Base-by-base conservation (phyloP, 1,140 invertebrate genomes). In the Ganaspis sp. region DNA sequence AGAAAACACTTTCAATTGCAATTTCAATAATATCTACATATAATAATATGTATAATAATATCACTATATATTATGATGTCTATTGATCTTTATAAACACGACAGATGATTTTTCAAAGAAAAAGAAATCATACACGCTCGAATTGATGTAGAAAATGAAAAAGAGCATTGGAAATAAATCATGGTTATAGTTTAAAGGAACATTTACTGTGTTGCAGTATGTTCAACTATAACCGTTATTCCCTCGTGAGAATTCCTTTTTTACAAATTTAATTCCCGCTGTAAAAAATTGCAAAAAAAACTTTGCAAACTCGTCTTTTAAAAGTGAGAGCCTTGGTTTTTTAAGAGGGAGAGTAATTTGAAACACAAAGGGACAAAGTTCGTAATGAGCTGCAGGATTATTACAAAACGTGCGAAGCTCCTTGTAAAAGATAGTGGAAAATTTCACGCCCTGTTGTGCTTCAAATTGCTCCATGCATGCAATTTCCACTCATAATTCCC, bases 1-100 rank as follows among this genome's bases (percentile, higher is more conserved):
- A 76, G 37, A 64, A 64, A 45, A 26, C 15, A n/a, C 23, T 19
- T 11, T 64, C 19, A 71, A n/a, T 23, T 49, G 34, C 74, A 37
- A 40, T 38, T 17, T n/a, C 40, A 19, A 40, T 37, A 34, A 26
- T 29, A 72, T 34, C 38, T n/a, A n/a, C n/a, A n/a, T n/a, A n/a
- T n/a, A n/a, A n/a, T n/a, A n/a, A n/a, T n/a, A n/a, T n/a, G n/a
- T n/a, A n/a, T n/a, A n/a, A n/a, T n/a, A n/a, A n/a, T n/a, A n/a
- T n/a, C n/a, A n/a, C n/a, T n/a, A n/a, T n/a, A n/a, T n/a, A n/a
- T n/a, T n/a, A n/a, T n/a, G n/a, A n/a, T n/a, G n/a, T n/a, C n/a
- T n/a, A n/a, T n/a, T n/a, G n/a, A n/a, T n/a, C n/a, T n/a, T n/a
- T n/a, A n/a, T 45, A 15, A 45, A n/a, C 40, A 15, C 15, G 40